phyloP scores from a whole-genome alignment of 2,797 vertebrate species.

The Pseudocheirus occidentalis region DNA sequence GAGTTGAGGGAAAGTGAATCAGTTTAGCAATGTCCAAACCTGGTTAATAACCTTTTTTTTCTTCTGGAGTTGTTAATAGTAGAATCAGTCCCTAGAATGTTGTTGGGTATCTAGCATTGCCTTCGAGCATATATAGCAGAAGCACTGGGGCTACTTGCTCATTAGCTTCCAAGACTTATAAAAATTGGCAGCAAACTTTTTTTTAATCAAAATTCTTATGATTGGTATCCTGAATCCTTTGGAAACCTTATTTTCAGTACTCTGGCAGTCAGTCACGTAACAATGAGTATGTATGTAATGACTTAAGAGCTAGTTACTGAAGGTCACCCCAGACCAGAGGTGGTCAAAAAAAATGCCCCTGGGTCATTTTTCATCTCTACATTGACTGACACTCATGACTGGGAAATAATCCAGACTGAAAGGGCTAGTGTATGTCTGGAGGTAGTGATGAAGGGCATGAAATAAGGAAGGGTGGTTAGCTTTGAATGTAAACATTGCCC shows the following conservation, averaged over 20 bases:
- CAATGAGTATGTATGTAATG: background rate
- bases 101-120: background rate
- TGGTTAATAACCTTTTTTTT: background rate
- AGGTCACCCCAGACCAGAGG: background rate
- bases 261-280: background rate
- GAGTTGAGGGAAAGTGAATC: background rate
- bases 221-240: background rate
- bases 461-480: background rate
- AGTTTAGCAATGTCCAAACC: background rate
- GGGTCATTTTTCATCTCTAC: background rate
- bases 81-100: background rate
- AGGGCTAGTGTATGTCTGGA: background rate
- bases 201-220: background rate
- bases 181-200: background rate
- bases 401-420: slow-evolving; percentile 9
- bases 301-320: background rate
- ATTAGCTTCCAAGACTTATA: background rate
- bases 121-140: background rate
- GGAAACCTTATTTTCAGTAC: background rate
- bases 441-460: background rate
- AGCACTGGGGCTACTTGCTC: background rate
- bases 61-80: background rate
- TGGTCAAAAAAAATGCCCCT: background rate
- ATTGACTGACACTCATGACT: background rate
- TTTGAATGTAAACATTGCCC: slow-evolving; percentile 14